Evolutionary conservation across 2,888 invertebrate genomes (phyloP).

Genomic region (Hirtodrosophila confusa): DNA sequence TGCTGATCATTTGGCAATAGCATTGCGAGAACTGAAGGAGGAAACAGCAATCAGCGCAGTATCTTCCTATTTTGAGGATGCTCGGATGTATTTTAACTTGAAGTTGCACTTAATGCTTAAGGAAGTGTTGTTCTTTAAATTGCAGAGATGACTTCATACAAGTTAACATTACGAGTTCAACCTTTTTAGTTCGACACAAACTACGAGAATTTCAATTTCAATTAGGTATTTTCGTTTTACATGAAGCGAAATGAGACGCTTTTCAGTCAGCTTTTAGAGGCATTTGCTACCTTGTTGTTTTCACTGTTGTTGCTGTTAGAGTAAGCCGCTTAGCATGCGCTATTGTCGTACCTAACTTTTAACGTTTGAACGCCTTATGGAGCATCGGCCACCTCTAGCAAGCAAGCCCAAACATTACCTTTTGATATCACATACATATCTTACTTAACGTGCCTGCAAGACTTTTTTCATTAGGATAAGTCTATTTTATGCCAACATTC

Average conservation of each 20-base stretch:
- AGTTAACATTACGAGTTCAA: no score
- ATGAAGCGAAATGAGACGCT: constrained; percentile 35
- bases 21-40: no score
- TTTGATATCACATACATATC: constrained; percentile 73
- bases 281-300: constrained; percentile 34
- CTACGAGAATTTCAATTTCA: constrained; percentile 42
- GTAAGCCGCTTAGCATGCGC: constrained; percentile 67
- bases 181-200: no score
- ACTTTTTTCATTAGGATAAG: constrained; percentile 79
- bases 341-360: constrained; percentile 71
- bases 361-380: constrained; percentile 70
- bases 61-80: no score
- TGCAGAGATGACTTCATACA: no score
- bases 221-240: constrained; percentile 53
- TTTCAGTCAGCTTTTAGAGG: constrained; percentile 37
- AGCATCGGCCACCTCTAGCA: constrained; percentile 9
- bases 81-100: no score
- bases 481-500: constrained; percentile 74
- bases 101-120: no score
- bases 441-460: constrained; percentile 75
- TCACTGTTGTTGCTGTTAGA: constrained; percentile 5
- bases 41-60: no score
- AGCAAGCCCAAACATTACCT: constrained; percentile 22
- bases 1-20: no score
- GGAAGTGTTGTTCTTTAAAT: no score